Evolutionary conservation across 2,113 vertebrate species (phyloP).

Genomic region (Gambusia holbrooki): DNA sequence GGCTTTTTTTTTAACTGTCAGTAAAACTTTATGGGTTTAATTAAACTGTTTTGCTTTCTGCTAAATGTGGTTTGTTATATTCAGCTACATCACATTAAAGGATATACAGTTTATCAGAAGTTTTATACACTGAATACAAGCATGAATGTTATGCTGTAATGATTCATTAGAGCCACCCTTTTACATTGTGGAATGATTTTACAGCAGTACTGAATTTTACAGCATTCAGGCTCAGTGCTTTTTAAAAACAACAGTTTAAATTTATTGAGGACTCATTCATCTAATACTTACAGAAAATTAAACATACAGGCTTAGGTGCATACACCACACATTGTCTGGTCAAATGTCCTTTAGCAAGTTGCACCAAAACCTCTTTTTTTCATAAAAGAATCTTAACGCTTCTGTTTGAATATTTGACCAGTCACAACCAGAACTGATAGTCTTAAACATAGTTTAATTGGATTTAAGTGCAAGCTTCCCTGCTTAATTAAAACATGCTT

Average conservation of each 20-base stretch:
- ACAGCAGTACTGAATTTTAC: too few relatives aligned
- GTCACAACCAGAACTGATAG: background rate
- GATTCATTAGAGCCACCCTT: background rate
- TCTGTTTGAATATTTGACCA: background rate
- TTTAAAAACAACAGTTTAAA: too few relatives aligned
- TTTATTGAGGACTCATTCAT: too few relatives aligned
- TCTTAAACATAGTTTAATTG: background rate
- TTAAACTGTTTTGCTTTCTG: background rate
- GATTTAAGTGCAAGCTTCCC: background rate
- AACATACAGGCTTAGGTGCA: background rate
- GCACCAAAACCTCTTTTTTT: too few relatives aligned
- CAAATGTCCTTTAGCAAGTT: background rate
- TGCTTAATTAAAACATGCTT: background rate
- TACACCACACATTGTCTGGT: background rate
- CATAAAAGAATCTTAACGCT: background rate
- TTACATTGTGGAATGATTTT: too few relatives aligned
- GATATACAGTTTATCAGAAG: background rate
- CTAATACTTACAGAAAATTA: too few relatives aligned
- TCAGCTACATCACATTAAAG: background rate
- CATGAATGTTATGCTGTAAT: background rate
- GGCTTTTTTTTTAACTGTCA: slow-evolving; percentile 20
- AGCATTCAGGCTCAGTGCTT: too few relatives aligned
- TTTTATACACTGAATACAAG: background rate
- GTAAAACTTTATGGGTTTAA: background rate
- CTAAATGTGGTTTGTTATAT: background rate